Conservation (phyloP, 2,113 vertebrate genomes). For the Ictalurus punctatus region DNA sequence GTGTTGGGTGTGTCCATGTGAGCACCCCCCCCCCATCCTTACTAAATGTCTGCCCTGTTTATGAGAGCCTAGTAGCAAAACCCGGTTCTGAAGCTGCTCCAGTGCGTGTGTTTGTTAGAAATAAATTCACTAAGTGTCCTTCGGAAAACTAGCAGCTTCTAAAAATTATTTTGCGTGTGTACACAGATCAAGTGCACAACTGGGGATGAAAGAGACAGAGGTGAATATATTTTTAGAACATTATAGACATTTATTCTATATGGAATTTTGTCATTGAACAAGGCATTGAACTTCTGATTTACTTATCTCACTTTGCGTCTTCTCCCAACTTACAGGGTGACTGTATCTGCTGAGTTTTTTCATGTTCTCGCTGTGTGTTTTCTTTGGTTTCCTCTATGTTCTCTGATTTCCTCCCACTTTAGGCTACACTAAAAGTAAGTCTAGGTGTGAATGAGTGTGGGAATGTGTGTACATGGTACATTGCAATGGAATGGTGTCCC, state of each 20-base stretch:
- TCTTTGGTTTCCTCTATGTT: background rate
- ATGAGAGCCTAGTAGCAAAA: background rate
- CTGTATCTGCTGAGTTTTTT: background rate
- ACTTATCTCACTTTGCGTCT: background rate
- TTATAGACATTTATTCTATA: background rate
- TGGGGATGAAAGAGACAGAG: background rate
- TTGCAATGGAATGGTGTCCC: background rate
- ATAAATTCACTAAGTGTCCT: background rate
- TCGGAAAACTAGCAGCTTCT: background rate
- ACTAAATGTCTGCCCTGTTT: background rate
- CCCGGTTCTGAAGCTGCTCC: background rate
- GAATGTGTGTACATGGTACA: background rate
- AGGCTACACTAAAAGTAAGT: background rate
- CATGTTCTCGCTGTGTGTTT: background rate
- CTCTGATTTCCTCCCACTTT: background rate
- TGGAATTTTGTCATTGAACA: background rate
- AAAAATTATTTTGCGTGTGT: background rate
- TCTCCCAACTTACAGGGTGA: background rate
- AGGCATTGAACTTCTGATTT: background rate
- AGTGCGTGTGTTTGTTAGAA: background rate
- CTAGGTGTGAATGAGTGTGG: background rate
- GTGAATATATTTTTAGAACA: background rate
- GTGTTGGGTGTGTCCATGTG: constrained; percentile 45
- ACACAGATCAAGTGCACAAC: background rate
- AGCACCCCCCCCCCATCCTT: constrained; percentile 37